A percentile compares a stretch with the other conserved stretches of the same genome.
Conservation (phyloP, 2,888 invertebrate genomes). For the Brenthis hecate region DNA sequence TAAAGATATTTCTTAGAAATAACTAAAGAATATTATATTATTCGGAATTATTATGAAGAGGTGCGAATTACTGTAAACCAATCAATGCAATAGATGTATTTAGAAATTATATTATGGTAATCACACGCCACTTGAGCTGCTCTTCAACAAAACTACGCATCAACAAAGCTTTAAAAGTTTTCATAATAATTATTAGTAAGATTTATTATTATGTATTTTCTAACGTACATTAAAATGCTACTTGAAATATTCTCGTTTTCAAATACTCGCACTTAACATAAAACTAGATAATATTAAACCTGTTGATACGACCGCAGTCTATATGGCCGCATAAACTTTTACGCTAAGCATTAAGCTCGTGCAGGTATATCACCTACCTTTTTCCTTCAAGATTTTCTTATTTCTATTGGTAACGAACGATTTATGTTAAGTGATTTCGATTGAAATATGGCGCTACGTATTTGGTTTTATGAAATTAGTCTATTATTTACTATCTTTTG, state of each 20-base stretch:
- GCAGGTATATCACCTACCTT: conserved; percentile 16
- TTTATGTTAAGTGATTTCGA: conserved; percentile 1
- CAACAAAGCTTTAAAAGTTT: no score
- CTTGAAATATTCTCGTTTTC: conserved; percentile 1
- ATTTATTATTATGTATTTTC: no score
- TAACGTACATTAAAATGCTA: background rate
- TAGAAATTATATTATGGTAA: no score
- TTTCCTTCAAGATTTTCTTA: conserved; percentile 4
- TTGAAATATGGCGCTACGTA: background rate
- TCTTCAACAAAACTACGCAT: background rate
- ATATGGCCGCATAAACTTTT: conserved; percentile 17
- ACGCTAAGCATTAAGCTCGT: conserved; percentile 14
- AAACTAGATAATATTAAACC: conserved; percentile 11
- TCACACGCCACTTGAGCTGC: background rate
- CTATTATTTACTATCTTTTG: background rate
- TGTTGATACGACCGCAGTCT: conserved; percentile 9
- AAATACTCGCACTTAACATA: conserved; percentile 1
- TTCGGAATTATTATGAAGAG: no score
- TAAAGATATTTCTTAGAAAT: no score
- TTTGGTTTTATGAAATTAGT: background rate
- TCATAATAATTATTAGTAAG: no score
- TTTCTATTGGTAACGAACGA: background rate
- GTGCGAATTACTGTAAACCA: no score
- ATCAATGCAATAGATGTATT: no score
- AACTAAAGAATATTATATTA: no score